phyloP scores from a whole-genome alignment of 2,113 vertebrate genomes.

The Todiramphus chloris region DNA sequence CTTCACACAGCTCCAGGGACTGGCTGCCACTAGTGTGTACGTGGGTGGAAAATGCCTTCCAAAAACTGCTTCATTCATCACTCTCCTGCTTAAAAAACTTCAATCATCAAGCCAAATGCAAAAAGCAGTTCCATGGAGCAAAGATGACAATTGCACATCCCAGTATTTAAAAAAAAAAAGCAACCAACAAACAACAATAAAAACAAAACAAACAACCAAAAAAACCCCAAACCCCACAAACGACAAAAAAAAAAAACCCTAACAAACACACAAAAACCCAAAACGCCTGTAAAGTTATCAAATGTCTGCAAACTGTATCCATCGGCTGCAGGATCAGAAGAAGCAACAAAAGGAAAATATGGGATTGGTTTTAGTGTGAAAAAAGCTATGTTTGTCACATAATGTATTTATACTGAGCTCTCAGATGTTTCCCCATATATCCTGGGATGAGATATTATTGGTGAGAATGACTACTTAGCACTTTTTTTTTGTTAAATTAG shows the following conservation, averaged over 20 bases:
- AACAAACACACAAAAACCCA: background rate
- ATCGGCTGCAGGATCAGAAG: background rate
- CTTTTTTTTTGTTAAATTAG: background rate
- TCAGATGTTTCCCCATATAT: background rate
- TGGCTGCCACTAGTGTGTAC: accelerated
- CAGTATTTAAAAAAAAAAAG: background rate
- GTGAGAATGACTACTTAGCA: background rate
- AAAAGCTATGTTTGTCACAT: background rate
- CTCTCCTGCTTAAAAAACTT: background rate
- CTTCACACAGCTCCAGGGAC: accelerated
- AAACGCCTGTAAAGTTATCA: background rate
- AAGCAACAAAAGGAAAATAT: background rate
- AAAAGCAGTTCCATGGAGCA: background rate
- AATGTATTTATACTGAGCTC: background rate
- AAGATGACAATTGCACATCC: background rate
- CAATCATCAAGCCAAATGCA: background rate
- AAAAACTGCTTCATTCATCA: background rate
- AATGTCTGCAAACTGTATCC: background rate
- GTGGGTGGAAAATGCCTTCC: background rate
- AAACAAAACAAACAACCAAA: background rate
- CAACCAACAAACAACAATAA: background rate
- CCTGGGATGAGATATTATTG: background rate
- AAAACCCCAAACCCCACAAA: too few relatives aligned
- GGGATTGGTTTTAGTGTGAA: background rate
- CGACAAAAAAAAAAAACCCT: background rate